These are phyloP conservation scores for Phoebastria nigripes DNA, from an alignment of 2,797 vertebrate species.

Conservation along the genomic window DNA sequence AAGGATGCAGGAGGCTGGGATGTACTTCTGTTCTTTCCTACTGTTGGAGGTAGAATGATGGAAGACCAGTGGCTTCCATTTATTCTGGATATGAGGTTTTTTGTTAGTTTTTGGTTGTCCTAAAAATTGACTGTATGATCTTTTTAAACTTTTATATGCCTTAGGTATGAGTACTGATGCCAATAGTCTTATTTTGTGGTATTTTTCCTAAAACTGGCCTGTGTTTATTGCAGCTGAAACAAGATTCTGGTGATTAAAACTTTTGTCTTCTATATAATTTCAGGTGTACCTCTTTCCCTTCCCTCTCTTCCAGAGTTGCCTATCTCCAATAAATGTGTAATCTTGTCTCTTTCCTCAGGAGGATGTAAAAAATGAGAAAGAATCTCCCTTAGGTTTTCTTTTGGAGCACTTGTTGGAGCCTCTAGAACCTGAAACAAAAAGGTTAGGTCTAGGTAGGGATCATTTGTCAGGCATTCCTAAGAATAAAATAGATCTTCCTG, in stretches of 20 bases:
- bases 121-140: background rate
- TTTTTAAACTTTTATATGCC: background rate
- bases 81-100: background rate
- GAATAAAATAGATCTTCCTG: background rate
- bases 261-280: background rate
- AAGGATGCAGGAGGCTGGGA: background rate
- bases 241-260: background rate
- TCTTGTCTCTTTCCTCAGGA: background rate
- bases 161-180: background rate
- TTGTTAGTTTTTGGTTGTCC: background rate
- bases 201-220: background rate
- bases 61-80: background rate
- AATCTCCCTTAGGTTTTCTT: background rate
- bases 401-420: background rate
- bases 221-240: background rate
- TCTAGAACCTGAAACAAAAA: background rate
- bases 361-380: background rate
- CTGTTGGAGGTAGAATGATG: background rate
- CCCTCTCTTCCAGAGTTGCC: background rate
- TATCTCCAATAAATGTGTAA: background rate
- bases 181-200: background rate
- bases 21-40: accelerated
- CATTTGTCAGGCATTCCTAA: background rate
- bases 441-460: background rate
- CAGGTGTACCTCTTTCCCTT: accelerated